Evolutionary conservation across 1,140 invertebrate genomes (phyloP), one percentile per base, ranked within the genome.

Genomic region (Planococcus citri): DNA sequence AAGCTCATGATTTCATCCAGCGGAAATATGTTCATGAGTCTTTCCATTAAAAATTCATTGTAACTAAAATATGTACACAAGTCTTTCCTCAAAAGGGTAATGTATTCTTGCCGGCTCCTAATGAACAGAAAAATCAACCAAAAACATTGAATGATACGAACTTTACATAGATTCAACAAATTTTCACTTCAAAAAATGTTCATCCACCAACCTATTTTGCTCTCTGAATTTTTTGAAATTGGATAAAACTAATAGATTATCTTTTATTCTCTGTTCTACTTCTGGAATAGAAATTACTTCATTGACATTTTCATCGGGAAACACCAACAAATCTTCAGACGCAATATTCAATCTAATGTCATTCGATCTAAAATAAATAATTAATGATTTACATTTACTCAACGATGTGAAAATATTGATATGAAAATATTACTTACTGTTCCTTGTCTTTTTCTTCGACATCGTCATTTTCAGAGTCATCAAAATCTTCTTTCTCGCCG

Each of bases 11-110:
- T 81, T 78, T 97, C 94, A 71, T 85, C 84, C 0, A 94, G 77
- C 10, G 92, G 87, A 78, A 99, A 99, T 71, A 99, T 82, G 76
- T 97, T 86, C 85, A 98, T 92, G 6, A 99, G 80, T 78, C 89
- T 89, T 73, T 90, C 88, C 90, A 99, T 98, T 12, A 99, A 79
- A 78, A 92, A 99, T 71, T 90, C 86, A 82, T 99, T 99, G 76
- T 99, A 99, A 76, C 90, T 93, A 79, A 97, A 98, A 78, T 97
- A 98, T n/a, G 83, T 82, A 75, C 94, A 97, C 14, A 98, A 81
- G 81, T 99, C 95, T 73, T 85, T 85, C 67, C 83, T 82, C 22
- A 98, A 80, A 9, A 94, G 79, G 0, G 86, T 82, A 0, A 90
- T 78, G 76, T 98, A 98, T 71, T 98, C 94, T 64, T 83, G 80